Conservation (phyloP, 2,113 vertebrate genomes). For the Cepphus grylle region DNA sequence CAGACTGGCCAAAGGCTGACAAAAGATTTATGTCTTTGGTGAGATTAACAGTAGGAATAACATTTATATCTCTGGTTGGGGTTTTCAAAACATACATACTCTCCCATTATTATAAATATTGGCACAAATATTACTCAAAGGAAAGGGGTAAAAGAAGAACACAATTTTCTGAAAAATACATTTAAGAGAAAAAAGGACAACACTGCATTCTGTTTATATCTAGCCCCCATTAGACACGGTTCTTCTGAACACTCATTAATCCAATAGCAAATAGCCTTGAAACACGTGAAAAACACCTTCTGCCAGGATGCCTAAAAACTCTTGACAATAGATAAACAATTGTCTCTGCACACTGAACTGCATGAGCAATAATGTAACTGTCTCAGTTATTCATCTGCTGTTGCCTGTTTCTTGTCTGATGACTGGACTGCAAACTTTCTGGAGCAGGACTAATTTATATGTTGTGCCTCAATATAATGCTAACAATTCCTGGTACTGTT, state of each 20-base stretch:
- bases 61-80: rapidly evolving
- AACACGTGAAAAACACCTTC: background rate
- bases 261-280: background rate
- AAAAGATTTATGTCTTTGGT: background rate
- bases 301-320: background rate
- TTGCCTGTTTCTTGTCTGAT: background rate
- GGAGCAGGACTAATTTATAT: background rate
- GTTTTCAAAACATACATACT: background rate
- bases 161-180: background rate
- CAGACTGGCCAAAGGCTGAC: background rate
- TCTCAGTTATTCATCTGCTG: background rate
- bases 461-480: background rate
- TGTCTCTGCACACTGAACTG: background rate
- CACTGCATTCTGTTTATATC: background rate
- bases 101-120: background rate
- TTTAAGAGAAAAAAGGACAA: background rate
- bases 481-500: background rate
- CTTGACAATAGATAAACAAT: background rate
- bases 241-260: background rate
- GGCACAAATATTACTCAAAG: background rate
- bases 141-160: background rate
- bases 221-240: background rate
- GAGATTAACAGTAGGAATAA: background rate
- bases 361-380: background rate
- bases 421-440: background rate